These are phyloP conservation scores for Elanus axillaris DNA, from an alignment of 2,113 vertebrate genomes.

Conservation along the genomic window DNA sequence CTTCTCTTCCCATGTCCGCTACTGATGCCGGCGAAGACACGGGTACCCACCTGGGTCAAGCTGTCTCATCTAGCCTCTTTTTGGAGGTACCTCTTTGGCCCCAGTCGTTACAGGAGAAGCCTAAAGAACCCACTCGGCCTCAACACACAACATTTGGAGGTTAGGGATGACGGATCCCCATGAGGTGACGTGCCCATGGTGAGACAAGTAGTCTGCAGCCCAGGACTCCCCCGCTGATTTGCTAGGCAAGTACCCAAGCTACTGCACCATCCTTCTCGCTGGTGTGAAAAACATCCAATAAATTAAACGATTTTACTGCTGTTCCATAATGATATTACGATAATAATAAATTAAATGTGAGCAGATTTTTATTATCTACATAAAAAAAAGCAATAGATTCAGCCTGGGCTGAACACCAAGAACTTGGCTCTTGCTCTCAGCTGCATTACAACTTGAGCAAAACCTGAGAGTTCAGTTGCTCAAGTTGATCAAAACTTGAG, in stretches of 20 bases:
- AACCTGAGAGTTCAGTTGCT: background rate
- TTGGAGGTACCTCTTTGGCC: background rate
- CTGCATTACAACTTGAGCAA: background rate
- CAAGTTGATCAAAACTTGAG: background rate
- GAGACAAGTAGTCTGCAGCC: background rate
- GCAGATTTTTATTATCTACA: slow-evolving; percentile 53
- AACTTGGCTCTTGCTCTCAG: background rate
- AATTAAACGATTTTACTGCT: slow-evolving; percentile 24
- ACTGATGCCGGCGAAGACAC: background rate
- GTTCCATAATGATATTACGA: slow-evolving; percentile 61
- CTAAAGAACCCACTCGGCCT: background rate
- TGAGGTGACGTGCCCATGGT: fast-evolving
- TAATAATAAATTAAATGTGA: slow-evolving; percentile 61
- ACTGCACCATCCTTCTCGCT: background rate
- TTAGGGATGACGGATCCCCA: background rate
- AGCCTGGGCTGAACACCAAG: slow-evolving; percentile 60
- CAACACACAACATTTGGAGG: background rate
- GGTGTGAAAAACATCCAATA: slow-evolving; percentile 23
- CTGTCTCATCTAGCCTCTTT: background rate
- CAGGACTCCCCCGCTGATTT: background rate
- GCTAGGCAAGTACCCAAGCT: background rate
- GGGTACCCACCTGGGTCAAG: background rate
- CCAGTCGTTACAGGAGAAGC: background rate
- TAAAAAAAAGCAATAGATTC: slow-evolving; percentile 32
- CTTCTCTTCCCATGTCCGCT: background rate